Percentiles rank a stretch among this genome's conserved stretches.
Conservation (phyloP, 2,888 invertebrate genomes). For the Heteromyza rotundicornis region DNA sequence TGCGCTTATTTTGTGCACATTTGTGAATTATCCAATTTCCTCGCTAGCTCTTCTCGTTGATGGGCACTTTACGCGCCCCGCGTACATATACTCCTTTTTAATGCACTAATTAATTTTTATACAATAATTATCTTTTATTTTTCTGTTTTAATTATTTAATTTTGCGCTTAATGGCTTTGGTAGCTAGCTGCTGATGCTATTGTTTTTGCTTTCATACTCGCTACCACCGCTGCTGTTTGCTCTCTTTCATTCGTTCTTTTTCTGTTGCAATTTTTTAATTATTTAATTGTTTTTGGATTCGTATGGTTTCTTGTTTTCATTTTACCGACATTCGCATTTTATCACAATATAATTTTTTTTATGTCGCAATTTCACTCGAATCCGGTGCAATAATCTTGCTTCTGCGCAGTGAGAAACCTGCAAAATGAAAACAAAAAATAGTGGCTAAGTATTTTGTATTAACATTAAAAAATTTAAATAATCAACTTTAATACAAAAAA, state of each 20-base stretch:
- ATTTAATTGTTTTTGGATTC: conserved; percentile 3
- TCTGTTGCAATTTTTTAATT: neutral
- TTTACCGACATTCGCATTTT: no score
- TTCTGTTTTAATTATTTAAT: conserved; percentile 10
- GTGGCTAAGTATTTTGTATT: no score
- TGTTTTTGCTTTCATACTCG: conserved; percentile 2
- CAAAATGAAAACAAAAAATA: no score
- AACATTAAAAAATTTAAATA: no score
- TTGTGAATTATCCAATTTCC: conserved; percentile 19
- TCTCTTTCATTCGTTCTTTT: neutral
- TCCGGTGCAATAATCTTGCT: no score
- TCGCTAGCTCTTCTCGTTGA: no score
- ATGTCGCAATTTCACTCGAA: no score
- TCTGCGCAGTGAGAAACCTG: no score
- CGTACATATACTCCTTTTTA: neutral
- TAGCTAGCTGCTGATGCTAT: conserved; percentile 23
- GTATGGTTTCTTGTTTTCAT: conserved; percentile 10
- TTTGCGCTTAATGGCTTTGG: conserved; percentile 11
- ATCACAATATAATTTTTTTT: no score
- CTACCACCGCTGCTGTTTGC: no score
- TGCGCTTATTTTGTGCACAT: neutral
- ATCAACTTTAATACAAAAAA: no score
- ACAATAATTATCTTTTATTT: neutral
- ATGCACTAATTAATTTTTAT: conserved; percentile 10
- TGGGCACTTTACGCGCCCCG: no score